Percentiles rank a stretch among this genome's conserved stretches.
Evolutionary conservation across 2,888 invertebrate genomes (phyloP).

Genomic region (Serripes groenlandicus): DNA sequence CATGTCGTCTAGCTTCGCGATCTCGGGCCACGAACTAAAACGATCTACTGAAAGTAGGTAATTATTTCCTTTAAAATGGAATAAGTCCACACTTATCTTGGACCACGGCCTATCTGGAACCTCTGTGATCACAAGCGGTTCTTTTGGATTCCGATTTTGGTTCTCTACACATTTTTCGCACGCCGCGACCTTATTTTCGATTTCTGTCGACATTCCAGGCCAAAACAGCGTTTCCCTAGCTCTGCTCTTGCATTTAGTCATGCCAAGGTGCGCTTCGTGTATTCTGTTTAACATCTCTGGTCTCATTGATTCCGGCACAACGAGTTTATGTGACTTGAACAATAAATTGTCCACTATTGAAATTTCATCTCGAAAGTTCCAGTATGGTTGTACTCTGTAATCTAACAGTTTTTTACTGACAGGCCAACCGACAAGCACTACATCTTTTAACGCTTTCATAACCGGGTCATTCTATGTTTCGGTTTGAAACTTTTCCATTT

Average conservation of each 20-base stretch:
- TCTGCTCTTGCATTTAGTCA: slow-evolving; percentile 42
- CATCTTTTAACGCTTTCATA: slow-evolving; percentile 5
- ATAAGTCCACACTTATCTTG: slow-evolving; percentile 39
- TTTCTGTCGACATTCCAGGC: slow-evolving; percentile 29
- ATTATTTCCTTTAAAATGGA: no score
- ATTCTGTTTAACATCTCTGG: slow-evolving; percentile 43
- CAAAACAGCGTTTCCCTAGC: slow-evolving; percentile 38
- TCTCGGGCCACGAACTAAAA: slow-evolving; percentile 28
- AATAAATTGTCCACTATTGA: slow-evolving; percentile 12
- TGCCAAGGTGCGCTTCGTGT: slow-evolving; percentile 39
- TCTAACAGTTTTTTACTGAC: not conserved
- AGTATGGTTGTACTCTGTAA: slow-evolving; percentile 40
- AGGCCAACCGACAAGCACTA: slow-evolving; percentile 27
- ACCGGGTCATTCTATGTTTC: slow-evolving; percentile 29
- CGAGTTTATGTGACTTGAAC: slow-evolving; percentile 19
- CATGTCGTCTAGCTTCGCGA: slow-evolving; percentile 20
- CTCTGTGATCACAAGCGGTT: slow-evolving; percentile 28
- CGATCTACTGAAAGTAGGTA: not conserved
- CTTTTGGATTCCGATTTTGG: slow-evolving; percentile 26
- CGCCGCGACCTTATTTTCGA: slow-evolving; percentile 25
- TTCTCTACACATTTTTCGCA: slow-evolving; percentile 40
- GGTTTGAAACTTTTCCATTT: slow-evolving; percentile 14
- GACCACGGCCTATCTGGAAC: slow-evolving; percentile 34
- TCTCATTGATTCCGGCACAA: slow-evolving; percentile 36
- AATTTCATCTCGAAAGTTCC: slow-evolving; percentile 59